phyloP scores from a whole-genome alignment of 2,797 vertebrate genomes.

The Antennarius maculatus region DNA sequence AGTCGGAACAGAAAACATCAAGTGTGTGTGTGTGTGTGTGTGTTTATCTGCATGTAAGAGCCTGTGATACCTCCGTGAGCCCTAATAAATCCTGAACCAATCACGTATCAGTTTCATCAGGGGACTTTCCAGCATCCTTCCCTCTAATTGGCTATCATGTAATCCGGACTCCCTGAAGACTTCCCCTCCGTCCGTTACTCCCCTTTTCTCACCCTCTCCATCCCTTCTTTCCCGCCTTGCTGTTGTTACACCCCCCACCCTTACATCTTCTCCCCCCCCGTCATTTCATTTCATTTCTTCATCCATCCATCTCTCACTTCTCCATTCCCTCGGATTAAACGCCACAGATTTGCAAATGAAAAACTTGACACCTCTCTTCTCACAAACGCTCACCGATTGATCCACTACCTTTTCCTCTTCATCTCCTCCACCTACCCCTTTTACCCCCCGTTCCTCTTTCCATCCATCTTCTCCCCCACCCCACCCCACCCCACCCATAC shows the following conservation, averaged over 20 bases:
- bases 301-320: background rate
- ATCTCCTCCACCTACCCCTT: conserved; percentile 17
- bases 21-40: background rate
- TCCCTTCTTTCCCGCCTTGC: conserved; percentile 2
- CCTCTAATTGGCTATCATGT: conserved; percentile 76
- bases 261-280: background rate
- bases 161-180: conserved; percentile 65
- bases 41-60: conserved; percentile 40
- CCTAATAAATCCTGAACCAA: conserved; percentile 67
- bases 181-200: conserved; percentile 45
- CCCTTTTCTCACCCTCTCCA: conserved; percentile 23
- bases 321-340: background rate
- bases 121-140: conserved; percentile 65
- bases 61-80: conserved; percentile 43
- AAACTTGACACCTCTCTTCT: conserved; percentile 27
- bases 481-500: background rate
- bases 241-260: background rate
- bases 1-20: no score
- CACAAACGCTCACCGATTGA: conserved; percentile 30
- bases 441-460: conserved; percentile 17
- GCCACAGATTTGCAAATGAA: conserved; percentile 17
- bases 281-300: conserved; percentile 5
- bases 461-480: background rate
- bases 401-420: conserved; percentile 18
- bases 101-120: conserved; percentile 72